Conservation (phyloP, 2,888 invertebrate genomes). For the Allolobophora icterica region DNA sequence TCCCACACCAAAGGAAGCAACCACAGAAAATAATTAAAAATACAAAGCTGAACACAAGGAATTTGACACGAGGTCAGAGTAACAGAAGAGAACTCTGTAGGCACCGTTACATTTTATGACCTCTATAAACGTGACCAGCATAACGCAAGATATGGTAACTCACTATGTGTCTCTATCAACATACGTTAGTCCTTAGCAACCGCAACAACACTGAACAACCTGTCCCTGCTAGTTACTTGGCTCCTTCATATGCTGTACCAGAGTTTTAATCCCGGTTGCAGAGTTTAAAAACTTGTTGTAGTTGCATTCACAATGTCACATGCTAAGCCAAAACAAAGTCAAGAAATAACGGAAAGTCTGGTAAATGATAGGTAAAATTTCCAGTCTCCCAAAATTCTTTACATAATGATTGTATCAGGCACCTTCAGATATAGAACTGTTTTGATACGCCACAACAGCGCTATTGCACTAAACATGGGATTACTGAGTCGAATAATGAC, state of each 20-base stretch:
- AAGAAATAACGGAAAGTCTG: not conserved
- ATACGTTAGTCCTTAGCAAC: too few relatives aligned
- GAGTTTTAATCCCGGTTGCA: too few relatives aligned
- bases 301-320: not conserved
- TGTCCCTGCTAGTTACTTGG: not conserved
- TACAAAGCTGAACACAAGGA: not conserved
- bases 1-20: too few relatives aligned
- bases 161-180: too few relatives aligned
- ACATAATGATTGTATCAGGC: not conserved
- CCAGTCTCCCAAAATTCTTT: not conserved
- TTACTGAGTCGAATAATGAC: not conserved
- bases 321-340: not conserved
- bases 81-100: too few relatives aligned
- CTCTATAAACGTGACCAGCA: not conserved
- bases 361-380: not conserved
- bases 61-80: not conserved
- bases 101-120: not conserved
- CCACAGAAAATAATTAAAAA: not conserved
- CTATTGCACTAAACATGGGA: not conserved
- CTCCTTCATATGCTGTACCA: too few relatives aligned
- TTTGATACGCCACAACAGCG: not conserved
- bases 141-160: too few relatives aligned
- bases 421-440: not conserved
- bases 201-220: not conserved
- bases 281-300: not conserved